Percentiles rank a stretch among this genome's conserved stretches.
Conservation (phyloP, 2,113 vertebrate species). For the Lonchura striata region DNA sequence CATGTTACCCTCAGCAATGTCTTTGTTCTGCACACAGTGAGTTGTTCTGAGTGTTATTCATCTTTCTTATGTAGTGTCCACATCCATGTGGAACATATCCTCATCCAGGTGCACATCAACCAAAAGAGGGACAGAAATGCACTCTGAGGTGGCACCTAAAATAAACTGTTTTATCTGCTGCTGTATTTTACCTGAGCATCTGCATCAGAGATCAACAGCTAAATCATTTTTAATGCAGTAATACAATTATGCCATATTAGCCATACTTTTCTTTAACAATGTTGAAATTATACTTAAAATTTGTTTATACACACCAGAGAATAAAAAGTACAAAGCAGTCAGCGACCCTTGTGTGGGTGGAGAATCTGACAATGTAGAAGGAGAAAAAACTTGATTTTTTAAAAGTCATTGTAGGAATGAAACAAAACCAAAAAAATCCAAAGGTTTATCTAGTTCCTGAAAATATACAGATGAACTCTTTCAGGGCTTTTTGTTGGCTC, state of each 20-base stretch:
- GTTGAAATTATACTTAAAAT: not conserved
- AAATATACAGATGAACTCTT: not conserved
- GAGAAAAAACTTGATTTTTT: not conserved
- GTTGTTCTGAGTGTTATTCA: not conserved
- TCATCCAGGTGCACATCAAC: not conserved
- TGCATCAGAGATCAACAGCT: not conserved
- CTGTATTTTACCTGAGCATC: not conserved
- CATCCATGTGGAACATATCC: not conserved
- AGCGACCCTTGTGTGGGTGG: not conserved
- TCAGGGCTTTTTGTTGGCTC: accelerated
- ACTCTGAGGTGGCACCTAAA: not conserved
- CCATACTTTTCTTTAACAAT: not conserved
- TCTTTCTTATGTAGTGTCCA: not conserved
- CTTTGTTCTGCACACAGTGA: not conserved
- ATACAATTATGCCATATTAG: not conserved
- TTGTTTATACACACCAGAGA: not conserved
- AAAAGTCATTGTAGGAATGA: not conserved
- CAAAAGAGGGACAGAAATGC: not conserved
- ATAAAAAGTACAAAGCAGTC: not conserved
- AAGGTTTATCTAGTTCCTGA: not conserved
- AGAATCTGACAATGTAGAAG: not conserved
- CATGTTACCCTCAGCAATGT: not conserved
- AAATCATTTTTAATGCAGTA: not conserved
- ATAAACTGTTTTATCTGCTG: not conserved
- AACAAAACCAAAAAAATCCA: not conserved